Evolutionary conservation across 2,797 vertebrate species (phyloP).

Genomic region (Sebastiscus tertius): DNA sequence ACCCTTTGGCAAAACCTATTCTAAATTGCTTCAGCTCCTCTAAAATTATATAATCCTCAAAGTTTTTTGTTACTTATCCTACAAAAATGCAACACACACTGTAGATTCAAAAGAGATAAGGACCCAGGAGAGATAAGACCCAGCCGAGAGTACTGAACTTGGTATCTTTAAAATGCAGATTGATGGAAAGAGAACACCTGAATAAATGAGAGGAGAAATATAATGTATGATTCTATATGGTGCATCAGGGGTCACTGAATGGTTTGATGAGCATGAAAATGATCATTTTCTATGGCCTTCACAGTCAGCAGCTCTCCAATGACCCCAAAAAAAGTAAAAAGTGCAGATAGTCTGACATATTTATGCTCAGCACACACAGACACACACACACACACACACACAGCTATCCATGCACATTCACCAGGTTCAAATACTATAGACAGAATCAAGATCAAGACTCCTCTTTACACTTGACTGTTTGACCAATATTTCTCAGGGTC

Average conservation of each 20-base stretch:
- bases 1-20: conserved; percentile 24
- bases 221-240: background rate
- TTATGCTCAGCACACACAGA: background rate
- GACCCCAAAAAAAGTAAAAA: background rate
- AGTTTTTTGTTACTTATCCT: background rate
- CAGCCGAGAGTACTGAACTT: background rate
- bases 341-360: background rate
- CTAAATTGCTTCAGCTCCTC: background rate
- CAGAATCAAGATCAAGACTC: background rate
- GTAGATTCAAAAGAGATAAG: background rate
- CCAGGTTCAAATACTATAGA: background rate
- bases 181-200: background rate
- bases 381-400: background rate
- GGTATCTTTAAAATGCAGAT: background rate
- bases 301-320: background rate
- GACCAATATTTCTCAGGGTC: background rate
- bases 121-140: background rate
- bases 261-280: background rate
- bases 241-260: background rate
- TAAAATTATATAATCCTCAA: background rate
- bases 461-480: background rate
- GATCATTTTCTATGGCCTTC: background rate
- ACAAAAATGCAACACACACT: background rate
- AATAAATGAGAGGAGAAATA: background rate
- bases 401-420: background rate